These are phyloP conservation scores for Dromius quadrimaculatus DNA, from an alignment of 2,888 invertebrate genomes.

Conservation along the genomic window DNA sequence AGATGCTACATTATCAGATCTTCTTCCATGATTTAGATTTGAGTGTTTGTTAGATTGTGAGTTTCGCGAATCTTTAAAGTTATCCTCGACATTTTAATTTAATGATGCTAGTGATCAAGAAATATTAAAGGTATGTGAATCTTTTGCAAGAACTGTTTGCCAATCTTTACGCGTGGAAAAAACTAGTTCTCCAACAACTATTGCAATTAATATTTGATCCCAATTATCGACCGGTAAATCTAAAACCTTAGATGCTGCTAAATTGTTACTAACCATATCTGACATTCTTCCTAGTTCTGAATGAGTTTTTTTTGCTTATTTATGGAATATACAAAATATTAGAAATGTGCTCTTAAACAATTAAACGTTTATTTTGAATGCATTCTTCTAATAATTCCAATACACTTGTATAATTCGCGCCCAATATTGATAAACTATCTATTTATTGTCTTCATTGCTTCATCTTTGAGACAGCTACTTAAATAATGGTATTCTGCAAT, in stretches of 20 bases:
- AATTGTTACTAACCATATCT: slow-evolving; percentile 45
- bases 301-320: slow-evolving; percentile 41
- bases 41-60: too few relatives aligned
- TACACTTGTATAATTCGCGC: slow-evolving; percentile 53
- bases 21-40: too few relatives aligned
- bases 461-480: slow-evolving; percentile 52
- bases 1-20: too few relatives aligned
- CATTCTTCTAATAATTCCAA: slow-evolving; percentile 52
- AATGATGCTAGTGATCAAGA: too few relatives aligned
- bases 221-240: slow-evolving; percentile 46
- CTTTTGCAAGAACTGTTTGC: too few relatives aligned
- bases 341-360: slow-evolving; percentile 53
- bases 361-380: slow-evolving; percentile 53
- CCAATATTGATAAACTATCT: slow-evolving; percentile 51
- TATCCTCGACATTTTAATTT: too few relatives aligned
- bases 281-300: slow-evolving; percentile 36
- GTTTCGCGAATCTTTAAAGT: too few relatives aligned
- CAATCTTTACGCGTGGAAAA: slow-evolving; percentile 46
- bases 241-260: slow-evolving; percentile 52
- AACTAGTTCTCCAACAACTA: slow-evolving; percentile 52
- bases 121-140: too few relatives aligned
- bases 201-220: slow-evolving; percentile 51
- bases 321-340: slow-evolving; percentile 50
- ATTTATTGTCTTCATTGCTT: slow-evolving; percentile 52
- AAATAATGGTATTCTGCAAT: slow-evolving; percentile 49